phyloP scores from a whole-genome alignment of 2,888 invertebrate genomes.

The Ectemnius continuus region DNA sequence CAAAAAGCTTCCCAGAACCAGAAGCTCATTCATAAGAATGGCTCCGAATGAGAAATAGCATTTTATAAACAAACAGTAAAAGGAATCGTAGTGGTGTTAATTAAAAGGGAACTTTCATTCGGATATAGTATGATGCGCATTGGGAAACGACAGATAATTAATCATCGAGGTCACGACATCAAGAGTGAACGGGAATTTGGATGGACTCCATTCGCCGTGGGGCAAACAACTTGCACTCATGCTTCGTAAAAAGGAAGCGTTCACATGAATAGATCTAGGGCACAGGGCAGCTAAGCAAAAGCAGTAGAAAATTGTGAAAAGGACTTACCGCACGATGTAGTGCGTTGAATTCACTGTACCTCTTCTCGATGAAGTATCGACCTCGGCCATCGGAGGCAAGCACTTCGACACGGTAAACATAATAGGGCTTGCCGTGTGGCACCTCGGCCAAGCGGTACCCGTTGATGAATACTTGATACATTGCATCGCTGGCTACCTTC shows the following conservation, averaged over 20 bases:
- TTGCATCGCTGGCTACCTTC: conserved; percentile 67
- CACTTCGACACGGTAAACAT: conserved; percentile 79
- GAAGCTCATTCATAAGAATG: conserved; percentile 24
- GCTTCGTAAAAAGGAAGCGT: too few species aligned
- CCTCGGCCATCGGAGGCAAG: conserved; percentile 71
- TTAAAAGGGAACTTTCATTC: conserved; percentile 1
- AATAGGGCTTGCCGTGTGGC: conserved; percentile 77
- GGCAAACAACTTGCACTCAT: neutral
- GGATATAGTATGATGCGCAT: neutral
- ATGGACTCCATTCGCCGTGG: neutral
- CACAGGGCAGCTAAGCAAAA: too few species aligned
- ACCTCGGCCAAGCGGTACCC: conserved; percentile 77
- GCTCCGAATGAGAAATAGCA: conserved; percentile 20
- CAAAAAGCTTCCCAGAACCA: neutral
- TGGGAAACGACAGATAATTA: neutral
- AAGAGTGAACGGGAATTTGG: too few species aligned
- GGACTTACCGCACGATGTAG: conserved; percentile 80
- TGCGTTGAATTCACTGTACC: conserved; percentile 81
- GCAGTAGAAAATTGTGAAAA: neutral
- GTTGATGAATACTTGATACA: conserved; percentile 77
- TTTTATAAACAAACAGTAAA: neutral
- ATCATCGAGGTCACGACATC: too few species aligned
- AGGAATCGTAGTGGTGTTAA: neutral
- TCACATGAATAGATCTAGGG: too few species aligned
- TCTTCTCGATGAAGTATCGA: conserved; percentile 78